Evolutionary conservation across 2,797 vertebrate genomes (phyloP).

Genomic region (Fistularia commersonii): DNA sequence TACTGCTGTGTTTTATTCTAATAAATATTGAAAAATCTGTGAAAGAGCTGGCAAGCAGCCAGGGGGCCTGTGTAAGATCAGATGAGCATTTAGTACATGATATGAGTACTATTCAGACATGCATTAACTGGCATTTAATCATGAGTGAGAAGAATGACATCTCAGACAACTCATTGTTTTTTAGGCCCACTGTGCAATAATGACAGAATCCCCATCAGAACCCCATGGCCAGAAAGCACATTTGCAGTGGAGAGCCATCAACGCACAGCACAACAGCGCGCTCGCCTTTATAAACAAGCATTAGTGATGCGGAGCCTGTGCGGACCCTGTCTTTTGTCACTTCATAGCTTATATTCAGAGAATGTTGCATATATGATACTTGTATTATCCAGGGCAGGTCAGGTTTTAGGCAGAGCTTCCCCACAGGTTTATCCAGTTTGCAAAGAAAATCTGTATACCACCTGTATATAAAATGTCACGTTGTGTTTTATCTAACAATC

Average conservation of each 20-base stretch:
- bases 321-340: neutral
- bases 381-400: too few species aligned
- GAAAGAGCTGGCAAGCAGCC: too few species aligned
- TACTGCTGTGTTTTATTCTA: too few species aligned
- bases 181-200: constrained; percentile 33
- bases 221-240: constrained; percentile 40
- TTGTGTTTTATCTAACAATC: too few species aligned
- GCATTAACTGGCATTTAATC: constrained; percentile 18
- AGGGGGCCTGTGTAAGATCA: too few species aligned
- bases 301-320: constrained; percentile 7
- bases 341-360: too few species aligned
- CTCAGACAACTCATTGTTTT: constrained; percentile 58
- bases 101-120: constrained; percentile 26
- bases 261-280: constrained; percentile 15
- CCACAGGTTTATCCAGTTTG: too few species aligned
- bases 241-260: constrained; percentile 22
- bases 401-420: too few species aligned
- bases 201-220: constrained; percentile 39
- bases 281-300: constrained; percentile 31
- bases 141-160: constrained; percentile 37
- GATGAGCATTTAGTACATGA: constrained; percentile 1
- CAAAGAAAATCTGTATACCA: too few species aligned
- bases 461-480: too few species aligned
- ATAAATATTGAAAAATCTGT: too few species aligned
- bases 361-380: too few species aligned